Evolutionary conservation across 2,113 vertebrate species (phyloP), one percentile per base, ranked within the genome.

Genomic region (Panurus biarmicus): DNA sequence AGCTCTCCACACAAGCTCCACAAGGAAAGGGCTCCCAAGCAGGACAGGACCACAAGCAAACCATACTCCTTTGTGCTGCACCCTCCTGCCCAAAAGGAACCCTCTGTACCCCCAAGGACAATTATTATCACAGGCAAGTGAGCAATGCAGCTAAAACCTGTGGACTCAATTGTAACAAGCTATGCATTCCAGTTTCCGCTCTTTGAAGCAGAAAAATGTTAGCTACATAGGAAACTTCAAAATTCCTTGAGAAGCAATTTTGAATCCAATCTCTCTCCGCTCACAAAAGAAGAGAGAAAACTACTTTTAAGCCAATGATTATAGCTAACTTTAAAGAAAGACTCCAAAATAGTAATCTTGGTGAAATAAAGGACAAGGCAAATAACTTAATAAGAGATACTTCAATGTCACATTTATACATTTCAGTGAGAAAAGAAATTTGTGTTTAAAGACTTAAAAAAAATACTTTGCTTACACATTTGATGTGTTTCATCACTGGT

Each of bases 21-120:
- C 50, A 10, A 24, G 40, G 10, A 50, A 28, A 45, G 6, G 33
- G 28, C 11, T 25, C 47, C 42, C 56, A 18, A 1, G 12, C 51
- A 54, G 31, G 44, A 3, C 21, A 62, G 51, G 7, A 51, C 9
- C 81, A 47, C 23, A 36, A 4, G 25, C 2, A 7, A 56, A 25
- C 35, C 18, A 4, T 0, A 1, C 36, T 42, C 48, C 44, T n/a
- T n/a, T n/a, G n/a, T 1, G 1, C n/a, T 11, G 28, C 29, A 67
- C 35, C 35, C 62, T 74, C 62, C 45, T 40, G 54, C 58, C 48
- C 78, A 33, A 35, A n/a, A 51, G 21, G 38, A 26, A 7, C 48
- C 28, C 78, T 28, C 21, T 3, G 1, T 6, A 51, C 9, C 42
- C 19, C 38, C 17, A 19, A 28, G 18, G 58, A 58, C 26, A 24